phyloP scores from a whole-genome alignment of 2,797 vertebrate species.

The Tolypeutes matacus region DNA sequence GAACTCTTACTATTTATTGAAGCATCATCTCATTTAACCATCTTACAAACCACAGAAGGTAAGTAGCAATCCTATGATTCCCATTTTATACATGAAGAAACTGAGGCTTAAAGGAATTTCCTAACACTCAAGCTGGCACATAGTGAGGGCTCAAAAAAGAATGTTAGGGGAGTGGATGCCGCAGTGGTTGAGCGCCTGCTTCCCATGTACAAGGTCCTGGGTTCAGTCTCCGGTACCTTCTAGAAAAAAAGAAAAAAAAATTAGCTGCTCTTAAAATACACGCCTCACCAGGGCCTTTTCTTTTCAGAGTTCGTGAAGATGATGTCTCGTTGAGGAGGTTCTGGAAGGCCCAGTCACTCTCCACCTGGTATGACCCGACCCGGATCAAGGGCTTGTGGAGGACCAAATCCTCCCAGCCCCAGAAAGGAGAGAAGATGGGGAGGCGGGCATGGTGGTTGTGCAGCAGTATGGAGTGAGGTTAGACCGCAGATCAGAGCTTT shows the following conservation, averaged over 20 bases:
- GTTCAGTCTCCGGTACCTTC: too few species aligned
- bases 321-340: slow-evolving; percentile 85
- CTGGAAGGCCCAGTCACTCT: not conserved
- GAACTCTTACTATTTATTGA: not conserved
- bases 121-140: not conserved
- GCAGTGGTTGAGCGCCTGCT: too few species aligned
- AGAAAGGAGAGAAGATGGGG: not conserved
- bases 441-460: rapidly evolving
- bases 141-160: not conserved
- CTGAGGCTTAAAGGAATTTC: not conserved
- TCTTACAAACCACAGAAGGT: not conserved
- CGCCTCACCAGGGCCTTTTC: not conserved
- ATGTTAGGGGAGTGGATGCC: too few species aligned
- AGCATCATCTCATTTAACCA: not conserved
- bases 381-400: not conserved
- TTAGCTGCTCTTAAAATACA: not conserved
- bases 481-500: not conserved
- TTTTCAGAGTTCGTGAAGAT: slow-evolving; percentile 87
- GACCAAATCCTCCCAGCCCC: not conserved
- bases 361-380: not conserved
- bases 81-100: not conserved
- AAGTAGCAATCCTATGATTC: not conserved
- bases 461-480: rapidly evolving
- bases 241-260: too few species aligned
- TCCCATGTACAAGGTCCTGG: too few species aligned